Conservation (phyloP, 2,888 invertebrate species). For the Hecatera dysodea region DNA sequence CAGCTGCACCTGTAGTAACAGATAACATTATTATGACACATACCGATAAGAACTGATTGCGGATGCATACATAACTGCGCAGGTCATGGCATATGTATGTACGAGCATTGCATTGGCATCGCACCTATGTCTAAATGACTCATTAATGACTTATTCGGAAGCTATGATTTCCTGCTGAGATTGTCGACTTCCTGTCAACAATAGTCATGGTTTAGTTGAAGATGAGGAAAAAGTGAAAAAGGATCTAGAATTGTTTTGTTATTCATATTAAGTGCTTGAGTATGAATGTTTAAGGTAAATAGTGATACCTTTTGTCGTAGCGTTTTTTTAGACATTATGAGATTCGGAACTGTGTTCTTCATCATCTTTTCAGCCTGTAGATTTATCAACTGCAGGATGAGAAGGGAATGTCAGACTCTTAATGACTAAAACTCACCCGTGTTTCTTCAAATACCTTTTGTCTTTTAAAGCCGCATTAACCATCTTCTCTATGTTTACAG, state of each 20-base stretch:
- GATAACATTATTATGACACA: slow-evolving; percentile 55
- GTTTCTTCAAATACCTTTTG: too few relatives aligned
- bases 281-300: slow-evolving; percentile 9
- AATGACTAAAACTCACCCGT: too few relatives aligned
- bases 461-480: too few relatives aligned
- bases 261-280: background rate
- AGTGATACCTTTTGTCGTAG: background rate
- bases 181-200: slow-evolving; percentile 44
- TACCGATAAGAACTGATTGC: slow-evolving; percentile 53
- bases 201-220: slow-evolving; percentile 29
- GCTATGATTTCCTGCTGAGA: slow-evolving; percentile 55
- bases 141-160: slow-evolving; percentile 66
- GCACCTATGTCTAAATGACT: slow-evolving; percentile 53
- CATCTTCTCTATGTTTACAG: too few relatives aligned
- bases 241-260: background rate
- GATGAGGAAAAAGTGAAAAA: slow-evolving; percentile 26
- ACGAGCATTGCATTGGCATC: slow-evolving; percentile 46
- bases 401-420: too few relatives aligned
- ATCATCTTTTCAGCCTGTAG: background rate
- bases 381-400: too few relatives aligned
- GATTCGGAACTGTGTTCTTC: background rate
- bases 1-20: slow-evolving; percentile 40
- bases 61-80: slow-evolving; percentile 45
- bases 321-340: background rate
- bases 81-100: slow-evolving; percentile 41